Evolutionary conservation across 2,113 vertebrate species (phyloP).

Genomic region (Planiliza haematocheilus): DNA sequence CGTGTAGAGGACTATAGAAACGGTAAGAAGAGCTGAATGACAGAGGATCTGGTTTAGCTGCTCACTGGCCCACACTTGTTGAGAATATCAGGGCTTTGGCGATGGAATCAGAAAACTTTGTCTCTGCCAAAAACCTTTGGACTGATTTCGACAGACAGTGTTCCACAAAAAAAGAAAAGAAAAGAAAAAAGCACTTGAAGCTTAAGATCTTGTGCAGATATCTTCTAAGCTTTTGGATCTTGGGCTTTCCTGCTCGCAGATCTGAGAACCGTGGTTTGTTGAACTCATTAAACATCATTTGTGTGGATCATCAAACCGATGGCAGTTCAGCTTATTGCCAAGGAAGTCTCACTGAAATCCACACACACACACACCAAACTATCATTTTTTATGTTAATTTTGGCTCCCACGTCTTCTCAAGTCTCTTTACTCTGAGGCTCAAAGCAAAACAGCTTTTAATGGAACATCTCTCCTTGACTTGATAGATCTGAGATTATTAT

Average conservation of each 20-base stretch:
- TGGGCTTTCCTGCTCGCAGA: constrained; percentile 5
- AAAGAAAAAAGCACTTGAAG: not conserved
- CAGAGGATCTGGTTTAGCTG: not conserved
- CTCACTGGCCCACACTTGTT: constrained; percentile 1
- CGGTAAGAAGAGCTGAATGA: constrained; percentile 7
- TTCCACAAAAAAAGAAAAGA: constrained; percentile 10
- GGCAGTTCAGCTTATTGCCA: constrained; percentile 5
- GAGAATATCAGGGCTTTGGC: constrained; percentile 23
- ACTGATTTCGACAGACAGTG: constrained; percentile 10
- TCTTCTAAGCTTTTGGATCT: constrained; percentile 2
- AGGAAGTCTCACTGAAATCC: not conserved
- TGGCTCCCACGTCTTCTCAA: not conserved
- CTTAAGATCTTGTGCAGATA: constrained; percentile 9
- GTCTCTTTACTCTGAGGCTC: not conserved
- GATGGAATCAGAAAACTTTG: constrained; percentile 11
- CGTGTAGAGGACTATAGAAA: not conserved
- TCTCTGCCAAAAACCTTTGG: constrained; percentile 3
- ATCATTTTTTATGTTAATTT: constrained; percentile 12
- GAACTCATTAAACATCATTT: constrained; percentile 34
- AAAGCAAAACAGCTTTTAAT: constrained; percentile 2
- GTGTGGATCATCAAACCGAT: constrained; percentile 20
- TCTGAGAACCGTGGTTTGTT: not conserved
- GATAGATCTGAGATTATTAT: not conserved
- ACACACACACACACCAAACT: not conserved
- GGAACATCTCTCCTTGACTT: not conserved